Evolutionary conservation across 2,797 vertebrate species (phyloP).

Genomic region (Okamejei kenojei): DNA sequence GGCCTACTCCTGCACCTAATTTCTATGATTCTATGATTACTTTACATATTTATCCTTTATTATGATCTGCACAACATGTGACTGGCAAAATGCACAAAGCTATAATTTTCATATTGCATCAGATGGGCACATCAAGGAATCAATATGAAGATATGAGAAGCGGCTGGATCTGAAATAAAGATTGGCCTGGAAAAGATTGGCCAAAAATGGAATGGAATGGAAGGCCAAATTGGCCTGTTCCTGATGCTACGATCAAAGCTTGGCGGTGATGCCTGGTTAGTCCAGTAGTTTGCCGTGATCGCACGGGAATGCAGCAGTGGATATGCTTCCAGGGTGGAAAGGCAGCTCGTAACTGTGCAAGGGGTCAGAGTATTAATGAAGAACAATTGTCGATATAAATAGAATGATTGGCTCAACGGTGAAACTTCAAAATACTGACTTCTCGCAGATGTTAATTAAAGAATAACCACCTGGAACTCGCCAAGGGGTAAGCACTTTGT

Average conservation of each 20-base stretch:
- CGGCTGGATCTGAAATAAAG: background rate
- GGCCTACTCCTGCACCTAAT: too few relatives aligned
- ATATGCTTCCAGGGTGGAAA: background rate
- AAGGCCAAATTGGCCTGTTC: background rate
- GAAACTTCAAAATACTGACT: slow-evolving; percentile 24
- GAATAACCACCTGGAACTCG: slow-evolving; percentile 23
- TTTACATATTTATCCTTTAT: background rate
- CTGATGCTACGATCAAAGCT: background rate
- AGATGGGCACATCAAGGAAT: background rate
- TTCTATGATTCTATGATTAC: too few relatives aligned
- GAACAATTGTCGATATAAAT: slow-evolving; percentile 17
- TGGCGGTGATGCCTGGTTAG: background rate
- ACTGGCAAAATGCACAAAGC: background rate
- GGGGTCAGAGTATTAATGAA: slow-evolving; percentile 9
- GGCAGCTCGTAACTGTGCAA: background rate
- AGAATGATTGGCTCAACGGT: background rate
- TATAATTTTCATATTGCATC: background rate
- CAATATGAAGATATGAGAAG: background rate
- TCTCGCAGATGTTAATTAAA: slow-evolving; percentile 30
- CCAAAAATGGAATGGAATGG: background rate
- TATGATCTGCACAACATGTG: background rate
- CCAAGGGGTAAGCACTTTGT: slow-evolving; percentile 1
- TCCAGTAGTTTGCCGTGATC: background rate
- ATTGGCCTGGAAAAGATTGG: background rate
- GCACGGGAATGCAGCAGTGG: background rate